Base-by-base conservation (phyloP, 2,113 vertebrate species). In the Rissa tridactyla region DNA sequence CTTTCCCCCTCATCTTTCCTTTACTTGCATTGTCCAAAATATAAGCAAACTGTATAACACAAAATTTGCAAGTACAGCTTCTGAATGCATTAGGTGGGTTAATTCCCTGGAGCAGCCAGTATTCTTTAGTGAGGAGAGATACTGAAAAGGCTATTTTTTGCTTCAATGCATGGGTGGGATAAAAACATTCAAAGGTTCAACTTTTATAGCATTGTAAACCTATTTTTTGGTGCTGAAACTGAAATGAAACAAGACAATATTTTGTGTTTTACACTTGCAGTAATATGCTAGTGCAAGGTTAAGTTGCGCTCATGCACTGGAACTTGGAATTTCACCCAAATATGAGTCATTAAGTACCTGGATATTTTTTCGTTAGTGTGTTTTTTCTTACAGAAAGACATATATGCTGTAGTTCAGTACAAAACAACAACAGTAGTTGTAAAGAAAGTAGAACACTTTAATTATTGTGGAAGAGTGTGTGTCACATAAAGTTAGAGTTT, bases 121-220 rank as follows among this genome's bases (percentile, higher is more conserved):
- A 36, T 75, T 96, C 23, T 73, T 80, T 52, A 87, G 77, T 88
- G 82, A 92, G 65, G 47, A 97, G 90, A 77, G 42, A 36, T 94
- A 78, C 46, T 83, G 80, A 95, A 96, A 97, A 96, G 78, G 51
- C 75, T 94, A 83, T 95, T 97, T 96, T 97, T 94, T 95, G 87
- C 94, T 94, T 97, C 91, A 97, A 5, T 87, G 83, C 92, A 91
- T 71, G 40, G 12, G 38, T 95, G 94, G 57, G 34, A 77, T 36
- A 69, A 82, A 92, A 92, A 91, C 15, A 71, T 40, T 57, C 62
- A 87, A 85, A 93, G 36, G 66, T 91, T 92, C 4, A 34, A 61
- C 60, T 88, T 94, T 87, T 90, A 94, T 89, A 93, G 62, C 92
- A 83, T 58, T 87, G 49, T 72, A 96, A 97, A 96, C 92, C 75